Conservation (phyloP, 2,797 vertebrate genomes). For the Scleropages formosus region DNA sequence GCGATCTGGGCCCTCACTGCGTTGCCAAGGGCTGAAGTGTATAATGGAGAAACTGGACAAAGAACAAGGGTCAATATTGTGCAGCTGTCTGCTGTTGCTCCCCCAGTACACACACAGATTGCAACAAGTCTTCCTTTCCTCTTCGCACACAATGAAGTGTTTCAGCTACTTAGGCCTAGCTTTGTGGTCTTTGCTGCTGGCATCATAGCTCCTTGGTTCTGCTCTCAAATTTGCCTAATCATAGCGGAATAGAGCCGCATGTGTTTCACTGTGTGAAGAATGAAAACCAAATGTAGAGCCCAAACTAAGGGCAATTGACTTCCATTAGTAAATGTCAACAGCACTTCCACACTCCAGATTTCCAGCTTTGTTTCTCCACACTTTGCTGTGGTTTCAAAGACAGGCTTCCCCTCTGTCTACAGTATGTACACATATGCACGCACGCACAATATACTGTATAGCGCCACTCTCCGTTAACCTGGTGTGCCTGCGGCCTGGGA, state of each 20-base stretch:
- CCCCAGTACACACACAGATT: too few relatives aligned
- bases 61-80: too few relatives aligned
- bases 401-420: too few relatives aligned
- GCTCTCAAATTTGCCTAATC: conserved; percentile 13
- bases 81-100: too few relatives aligned
- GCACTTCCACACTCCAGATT: background rate
- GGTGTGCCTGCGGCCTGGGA: too few relatives aligned
- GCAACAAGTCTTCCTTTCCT: background rate
- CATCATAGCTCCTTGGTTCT: conserved; percentile 7
- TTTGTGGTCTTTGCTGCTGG: background rate
- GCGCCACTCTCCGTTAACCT: too few relatives aligned
- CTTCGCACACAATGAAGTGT: background rate
- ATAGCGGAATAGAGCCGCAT: conserved; percentile 33
- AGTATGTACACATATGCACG: too few relatives aligned
- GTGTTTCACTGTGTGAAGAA: conserved; percentile 45
- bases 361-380: conserved; percentile 17
- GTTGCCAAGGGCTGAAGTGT: too few relatives aligned
- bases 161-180: background rate
- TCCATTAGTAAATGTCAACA: conserved; percentile 40
- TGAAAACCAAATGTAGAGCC: conserved; percentile 49
- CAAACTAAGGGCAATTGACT: conserved; percentile 44
- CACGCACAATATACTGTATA: too few relatives aligned
- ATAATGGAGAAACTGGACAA: too few relatives aligned
- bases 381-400: too few relatives aligned
- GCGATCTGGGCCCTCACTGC: too few relatives aligned